Evolutionary conservation across 2,797 vertebrate genomes (phyloP), one percentile per base, ranked within the genome.

Genomic region (Onychomys leucogaster): DNA sequence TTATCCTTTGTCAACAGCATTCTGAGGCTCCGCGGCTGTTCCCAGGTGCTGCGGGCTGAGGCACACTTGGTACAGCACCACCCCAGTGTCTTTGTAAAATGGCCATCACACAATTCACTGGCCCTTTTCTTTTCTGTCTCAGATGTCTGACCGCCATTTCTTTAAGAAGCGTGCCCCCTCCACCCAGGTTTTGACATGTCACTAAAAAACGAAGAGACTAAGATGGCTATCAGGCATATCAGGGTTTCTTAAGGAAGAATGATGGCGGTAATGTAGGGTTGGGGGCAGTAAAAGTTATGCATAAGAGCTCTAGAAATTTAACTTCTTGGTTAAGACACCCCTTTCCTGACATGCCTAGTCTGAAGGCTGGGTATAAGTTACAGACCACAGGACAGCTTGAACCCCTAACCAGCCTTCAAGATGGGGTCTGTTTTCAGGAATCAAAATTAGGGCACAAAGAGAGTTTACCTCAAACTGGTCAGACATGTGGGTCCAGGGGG

Each of bases 1-100:
- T 94, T 82, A 69, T 67, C 83, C 92, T 89, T 49, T 13, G 92
- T 94, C 89, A 86, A 69, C 49, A 73, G 89, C 49, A 16, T 84
- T 65, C n/a, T 41, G 91, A 67, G 91, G 85, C 91, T 71, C 77
- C 4, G 69, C 78, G 59, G 43, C 29, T 65, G 82, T 34, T 65
- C 61, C 29, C 29, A 67, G 61, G 63, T 67, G 63, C 43, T 25
- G 5, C 0, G 1, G 37, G 29, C 29, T n/a, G 6, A 29, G 23
- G 29, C 19, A 4, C 19, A 23, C 29, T 49, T 6, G 29, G 59
- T 9, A 0, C 27, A 27, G 57, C 4, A 2, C n/a, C 43, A n/a
- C 32, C 4, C 13, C 19, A 49, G 32, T 4, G 19, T 25, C 16
- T 37, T 41, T 59, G 55, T 46, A 34, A 32, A 65, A 49, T 34